Evolutionary conservation across 2,888 invertebrate genomes (phyloP), one percentile per base, ranked within the genome.

Genomic region (Euzophera pinguis): DNA sequence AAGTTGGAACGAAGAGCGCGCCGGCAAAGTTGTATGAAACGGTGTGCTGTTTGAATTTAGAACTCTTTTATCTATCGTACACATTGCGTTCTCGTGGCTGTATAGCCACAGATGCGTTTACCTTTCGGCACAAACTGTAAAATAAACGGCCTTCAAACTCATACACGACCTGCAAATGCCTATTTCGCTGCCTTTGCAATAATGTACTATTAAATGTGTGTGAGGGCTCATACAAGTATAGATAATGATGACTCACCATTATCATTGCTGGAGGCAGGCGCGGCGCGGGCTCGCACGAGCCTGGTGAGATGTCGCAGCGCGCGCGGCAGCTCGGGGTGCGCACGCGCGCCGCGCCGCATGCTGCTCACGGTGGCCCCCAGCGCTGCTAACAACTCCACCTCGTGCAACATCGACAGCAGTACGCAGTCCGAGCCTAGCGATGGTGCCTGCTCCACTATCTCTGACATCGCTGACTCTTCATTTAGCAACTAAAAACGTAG

Each of bases 361-460:
- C 93, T 93, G 57, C 93, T 92, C 0, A 92, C 87, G 68, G 94
- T 94, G 0, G 93, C 92, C 0, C 88, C 90, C 53, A 96, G 84
- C 10, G 95, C 93, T 0, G 93, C 92, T 60, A 96, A 84, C n/a
- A 96, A 79, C 65, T 95, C 94, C 13, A 94, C 93, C 74, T 96
- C 95, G 70, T 94, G 94, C 10, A 96, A 88, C 62, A 96, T 93
- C 0, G 95, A 94, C 29, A 95, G 81, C 0, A 95, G 93, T 10
- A 94, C 92, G 37, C 94, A 93, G 73, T 96, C 95, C 34, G 93
- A 92, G 0, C 90, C 91, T 9, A 96, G 81, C 0, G 93, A 93
- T 6, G 95, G 95, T 0, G 93, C 93, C 22, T 93, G 92, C 41
- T 93, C 92, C 48, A 95, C 91, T 10, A 96, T 93, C 73, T 94